phyloP scores from a whole-genome alignment of 2,797 vertebrate genomes.

The Pipistrellus kuhlii region DNA sequence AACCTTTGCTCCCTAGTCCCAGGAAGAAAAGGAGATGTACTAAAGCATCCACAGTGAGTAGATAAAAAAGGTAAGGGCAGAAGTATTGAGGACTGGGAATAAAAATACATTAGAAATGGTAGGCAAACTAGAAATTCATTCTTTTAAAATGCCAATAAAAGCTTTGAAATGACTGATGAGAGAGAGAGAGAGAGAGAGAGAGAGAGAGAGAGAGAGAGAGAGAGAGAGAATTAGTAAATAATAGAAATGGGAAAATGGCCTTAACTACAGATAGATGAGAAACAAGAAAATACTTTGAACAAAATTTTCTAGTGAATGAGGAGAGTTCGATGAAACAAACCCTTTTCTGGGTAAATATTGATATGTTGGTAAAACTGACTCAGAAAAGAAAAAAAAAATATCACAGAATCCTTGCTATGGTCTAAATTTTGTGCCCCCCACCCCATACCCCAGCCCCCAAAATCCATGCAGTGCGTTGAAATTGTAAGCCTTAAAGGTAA shows the following conservation, averaged over 20 bases:
- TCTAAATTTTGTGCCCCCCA: background rate
- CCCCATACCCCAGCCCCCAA: fast-evolving
- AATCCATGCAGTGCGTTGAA: background rate
- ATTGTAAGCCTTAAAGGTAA: background rate
- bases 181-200: too few relatives aligned
- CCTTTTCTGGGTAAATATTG: constrained; percentile 13
- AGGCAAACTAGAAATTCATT: background rate
- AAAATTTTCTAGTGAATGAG: constrained; percentile 18
- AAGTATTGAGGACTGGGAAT: background rate
- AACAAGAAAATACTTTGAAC: constrained; percentile 22
- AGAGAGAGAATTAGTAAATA: background rate
- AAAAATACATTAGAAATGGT: background rate
- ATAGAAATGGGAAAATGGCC: background rate
- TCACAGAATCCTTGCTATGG: background rate
- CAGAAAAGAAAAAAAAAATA: background rate
- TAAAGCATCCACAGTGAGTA: background rate
- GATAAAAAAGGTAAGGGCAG: background rate
- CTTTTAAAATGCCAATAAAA: background rate
- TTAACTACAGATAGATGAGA: background rate
- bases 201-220: too few relatives aligned
- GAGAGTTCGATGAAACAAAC: background rate
- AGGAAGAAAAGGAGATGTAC: background rate
- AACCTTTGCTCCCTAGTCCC: background rate
- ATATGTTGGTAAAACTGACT: background rate
- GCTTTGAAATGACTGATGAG: background rate